A percentile compares a stretch with the other conserved stretches of the same genome.
Conservation (phyloP, 2,888 invertebrate species). For the Quadroppia sp. region DNA sequence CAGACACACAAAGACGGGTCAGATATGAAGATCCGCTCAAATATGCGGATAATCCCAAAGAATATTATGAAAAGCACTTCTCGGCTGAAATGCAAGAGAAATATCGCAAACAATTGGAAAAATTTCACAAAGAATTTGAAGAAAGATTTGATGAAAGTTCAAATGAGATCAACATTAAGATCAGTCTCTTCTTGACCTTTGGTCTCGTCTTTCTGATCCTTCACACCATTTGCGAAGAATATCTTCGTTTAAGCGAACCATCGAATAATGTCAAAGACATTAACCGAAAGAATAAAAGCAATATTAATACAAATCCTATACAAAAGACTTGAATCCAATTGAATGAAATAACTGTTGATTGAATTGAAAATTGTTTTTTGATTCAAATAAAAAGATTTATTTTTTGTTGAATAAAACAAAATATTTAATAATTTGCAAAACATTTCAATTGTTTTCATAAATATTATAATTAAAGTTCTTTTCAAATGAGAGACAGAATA, state of each 20-base stretch:
- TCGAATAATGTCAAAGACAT: neutral
- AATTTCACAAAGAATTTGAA: neutral
- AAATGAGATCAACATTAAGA: neutral
- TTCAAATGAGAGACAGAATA: too few species aligned
- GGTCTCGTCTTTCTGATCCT: neutral
- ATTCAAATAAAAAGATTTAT: too few species aligned
- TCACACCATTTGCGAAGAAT: neutral
- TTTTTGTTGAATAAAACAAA: too few species aligned
- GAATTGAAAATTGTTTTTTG: neutral
- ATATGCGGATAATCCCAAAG: neutral
- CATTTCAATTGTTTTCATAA: too few species aligned
- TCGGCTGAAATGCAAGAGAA: neutral
- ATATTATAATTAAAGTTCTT: too few species aligned
- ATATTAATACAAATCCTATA: too few species aligned
- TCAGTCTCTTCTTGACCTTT: neutral
- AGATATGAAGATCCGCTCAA: constrained; percentile 13
- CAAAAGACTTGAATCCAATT: neutral
- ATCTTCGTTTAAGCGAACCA: neutral
- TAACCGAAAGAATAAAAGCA: too few species aligned
- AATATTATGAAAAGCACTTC: neutral
- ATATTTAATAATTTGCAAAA: too few species aligned
- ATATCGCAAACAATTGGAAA: neutral
- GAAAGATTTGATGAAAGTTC: neutral
- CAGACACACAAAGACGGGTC: neutral
- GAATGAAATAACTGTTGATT: neutral